Evolutionary conservation across 2,113 vertebrate genomes (phyloP).

Genomic region (Callocephalon fimbriatum): DNA sequence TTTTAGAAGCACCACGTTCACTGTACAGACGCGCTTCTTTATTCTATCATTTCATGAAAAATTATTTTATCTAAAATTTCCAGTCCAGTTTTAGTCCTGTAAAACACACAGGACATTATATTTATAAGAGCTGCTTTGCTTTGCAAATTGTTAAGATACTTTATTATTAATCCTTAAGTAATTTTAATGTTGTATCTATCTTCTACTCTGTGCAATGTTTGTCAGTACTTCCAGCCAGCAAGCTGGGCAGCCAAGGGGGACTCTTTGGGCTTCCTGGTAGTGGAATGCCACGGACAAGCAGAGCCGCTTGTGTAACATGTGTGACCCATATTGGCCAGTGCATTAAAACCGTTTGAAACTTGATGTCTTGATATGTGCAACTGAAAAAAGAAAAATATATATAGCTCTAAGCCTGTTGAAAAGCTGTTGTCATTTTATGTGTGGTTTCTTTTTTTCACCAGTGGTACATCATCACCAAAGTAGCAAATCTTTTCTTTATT

Average conservation of each 20-base stretch:
- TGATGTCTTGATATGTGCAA: neutral
- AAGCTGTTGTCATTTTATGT: neutral
- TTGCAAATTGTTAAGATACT: neutral
- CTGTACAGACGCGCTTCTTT: constrained; percentile 46
- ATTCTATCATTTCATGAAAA: constrained; percentile 51
- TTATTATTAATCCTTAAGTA: neutral
- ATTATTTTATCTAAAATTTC: constrained; percentile 71
- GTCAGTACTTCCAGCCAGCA: neutral
- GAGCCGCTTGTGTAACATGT: neutral
- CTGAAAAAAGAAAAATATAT: neutral
- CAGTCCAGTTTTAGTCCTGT: constrained; percentile 60
- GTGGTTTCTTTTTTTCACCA: neutral
- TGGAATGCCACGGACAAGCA: neutral
- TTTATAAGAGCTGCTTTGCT: neutral
- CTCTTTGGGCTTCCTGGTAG: neutral
- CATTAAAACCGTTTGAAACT: neutral
- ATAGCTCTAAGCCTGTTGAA: neutral
- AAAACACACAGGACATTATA: neutral
- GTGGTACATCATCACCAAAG: neutral
- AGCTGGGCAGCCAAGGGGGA: neutral
- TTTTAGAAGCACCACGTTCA: constrained; percentile 39
- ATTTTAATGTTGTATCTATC: neutral
- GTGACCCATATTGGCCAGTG: neutral
- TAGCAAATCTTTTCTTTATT: neutral
- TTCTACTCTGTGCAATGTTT: neutral